These are phyloP conservation scores for Reinhardtius hippoglossoides DNA, from an alignment of 2,113 vertebrate species.

Conservation along the genomic window DNA sequence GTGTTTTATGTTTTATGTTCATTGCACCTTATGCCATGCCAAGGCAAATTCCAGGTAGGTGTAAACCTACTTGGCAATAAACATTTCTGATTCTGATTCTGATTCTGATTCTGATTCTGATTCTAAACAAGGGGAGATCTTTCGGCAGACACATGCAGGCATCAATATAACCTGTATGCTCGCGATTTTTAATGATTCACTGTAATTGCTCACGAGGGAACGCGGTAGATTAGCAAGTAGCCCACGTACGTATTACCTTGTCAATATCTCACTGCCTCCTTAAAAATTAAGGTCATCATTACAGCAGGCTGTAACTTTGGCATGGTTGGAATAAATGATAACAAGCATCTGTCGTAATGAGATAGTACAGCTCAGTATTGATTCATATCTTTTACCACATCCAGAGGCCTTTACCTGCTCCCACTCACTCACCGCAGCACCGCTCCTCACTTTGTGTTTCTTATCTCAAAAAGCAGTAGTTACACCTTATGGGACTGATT, in stretches of 20 bases:
- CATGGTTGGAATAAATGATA: conserved; percentile 18
- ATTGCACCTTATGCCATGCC: no score
- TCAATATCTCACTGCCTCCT: conserved; percentile 55
- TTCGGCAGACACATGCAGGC: conserved; percentile 29
- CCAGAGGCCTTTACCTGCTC: conserved; percentile 9
- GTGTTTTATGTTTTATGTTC: no score
- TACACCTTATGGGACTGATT: conserved; percentile 38
- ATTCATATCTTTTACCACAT: conserved; percentile 50
- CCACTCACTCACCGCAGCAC: conserved; percentile 6
- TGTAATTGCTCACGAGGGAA: conserved; percentile 49
- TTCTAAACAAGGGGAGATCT: neutral
- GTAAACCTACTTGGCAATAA: no score
- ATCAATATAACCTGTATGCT: conserved; percentile 13
- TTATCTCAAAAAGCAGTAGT: conserved; percentile 30
- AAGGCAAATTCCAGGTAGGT: no score
- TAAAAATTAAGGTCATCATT: conserved; percentile 48
- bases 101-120: no score
- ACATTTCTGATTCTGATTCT: no score
- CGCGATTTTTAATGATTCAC: conserved; percentile 49
- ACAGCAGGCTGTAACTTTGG: conserved; percentile 29
- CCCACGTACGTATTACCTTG: conserved; percentile 35
- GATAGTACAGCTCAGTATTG: conserved; percentile 34
- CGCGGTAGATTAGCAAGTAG: conserved; percentile 52
- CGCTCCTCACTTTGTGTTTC: conserved; percentile 10
- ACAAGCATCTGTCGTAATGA: conserved; percentile 40